Evolutionary conservation across 2,888 invertebrate genomes (phyloP), one percentile per base, ranked within the genome.

Genomic region (Polyommatus icarus): DNA sequence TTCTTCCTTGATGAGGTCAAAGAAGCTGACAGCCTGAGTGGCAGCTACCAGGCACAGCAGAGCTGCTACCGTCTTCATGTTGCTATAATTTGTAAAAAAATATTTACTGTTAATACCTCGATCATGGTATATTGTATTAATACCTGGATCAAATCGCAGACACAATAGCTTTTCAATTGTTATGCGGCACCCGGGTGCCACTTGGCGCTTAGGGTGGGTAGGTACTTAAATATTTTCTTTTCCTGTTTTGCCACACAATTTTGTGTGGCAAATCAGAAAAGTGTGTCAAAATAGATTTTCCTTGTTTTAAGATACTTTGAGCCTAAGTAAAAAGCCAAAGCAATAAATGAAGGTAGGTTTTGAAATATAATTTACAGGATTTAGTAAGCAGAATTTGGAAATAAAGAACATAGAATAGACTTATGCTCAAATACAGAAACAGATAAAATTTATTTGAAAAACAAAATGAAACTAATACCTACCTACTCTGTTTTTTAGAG

Each of bases 1-100:
- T 91, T 97, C 97, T 86, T 97, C 96, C 81, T 93, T 93, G 76
- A 97, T 94, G 80, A 98, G 94, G 84, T 98, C 97, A 82, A 95
- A 93, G 85, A 97, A 95, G 78, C 96, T 96, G 76, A 97, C 95
- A 5, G 97, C 96, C 77, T 95, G 95, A 54, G 93, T 94, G 3
- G 94, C 93, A 80, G 95, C 95, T 83, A 96, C 85, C 82, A 95
- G 83, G 75, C 90, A 86, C 81, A 89, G 73, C 79, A 92, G 79
- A 32, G 87, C 83, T 24, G 84, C 84, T 79, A 90, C 32, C 76
- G 84, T 82, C 87, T 87, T 93, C 93, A 93, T 93, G 18, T 24
- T 85, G 76, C 18, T 78, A 78, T 67, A 67, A 50, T 50, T 50
- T 50, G 4, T 54, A 54, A 40, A n/a, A n/a, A 59, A 76, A 24